These are phyloP conservation scores for Pristionchus entomophagus DNA, from an alignment of 2,888 invertebrate species.

Conservation along the genomic window DNA sequence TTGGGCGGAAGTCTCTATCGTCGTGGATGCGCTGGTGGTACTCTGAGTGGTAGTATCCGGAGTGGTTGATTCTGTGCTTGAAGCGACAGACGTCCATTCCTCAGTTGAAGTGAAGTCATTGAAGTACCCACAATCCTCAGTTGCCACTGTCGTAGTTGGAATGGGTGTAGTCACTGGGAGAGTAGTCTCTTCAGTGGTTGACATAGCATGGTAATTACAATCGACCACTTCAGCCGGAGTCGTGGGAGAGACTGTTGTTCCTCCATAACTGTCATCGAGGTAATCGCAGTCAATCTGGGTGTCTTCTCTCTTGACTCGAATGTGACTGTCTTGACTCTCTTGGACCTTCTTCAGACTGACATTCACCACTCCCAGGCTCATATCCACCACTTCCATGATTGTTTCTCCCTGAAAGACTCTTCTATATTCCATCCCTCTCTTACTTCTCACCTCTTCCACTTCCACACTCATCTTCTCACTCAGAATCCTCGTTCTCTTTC, in stretches of 20 bases:
- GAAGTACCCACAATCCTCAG: background rate
- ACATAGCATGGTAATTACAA: background rate
- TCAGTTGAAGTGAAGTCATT: background rate
- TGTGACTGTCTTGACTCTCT: background rate
- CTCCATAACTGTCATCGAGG: background rate
- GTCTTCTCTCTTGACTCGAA: background rate
- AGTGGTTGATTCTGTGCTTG: background rate
- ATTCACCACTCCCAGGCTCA: background rate
- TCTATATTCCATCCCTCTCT: background rate
- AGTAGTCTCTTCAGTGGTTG: constrained; percentile 2
- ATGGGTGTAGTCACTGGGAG: background rate
- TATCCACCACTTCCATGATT: background rate
- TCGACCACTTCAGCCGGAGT: background rate
- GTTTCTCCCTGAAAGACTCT: background rate
- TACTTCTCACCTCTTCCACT: background rate
- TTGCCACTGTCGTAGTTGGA: background rate
- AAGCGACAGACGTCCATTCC: background rate
- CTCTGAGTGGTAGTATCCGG: background rate
- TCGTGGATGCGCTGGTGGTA: background rate
- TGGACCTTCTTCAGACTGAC: too few species aligned
- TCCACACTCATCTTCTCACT: background rate
- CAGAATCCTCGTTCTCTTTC: background rate
- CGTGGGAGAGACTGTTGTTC: background rate
- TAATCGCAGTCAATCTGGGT: background rate
- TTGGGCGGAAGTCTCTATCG: background rate